These are phyloP conservation scores for Neolamprologus variostigma DNA, from an alignment of 2,113 vertebrate genomes.

Conservation along the genomic window DNA sequence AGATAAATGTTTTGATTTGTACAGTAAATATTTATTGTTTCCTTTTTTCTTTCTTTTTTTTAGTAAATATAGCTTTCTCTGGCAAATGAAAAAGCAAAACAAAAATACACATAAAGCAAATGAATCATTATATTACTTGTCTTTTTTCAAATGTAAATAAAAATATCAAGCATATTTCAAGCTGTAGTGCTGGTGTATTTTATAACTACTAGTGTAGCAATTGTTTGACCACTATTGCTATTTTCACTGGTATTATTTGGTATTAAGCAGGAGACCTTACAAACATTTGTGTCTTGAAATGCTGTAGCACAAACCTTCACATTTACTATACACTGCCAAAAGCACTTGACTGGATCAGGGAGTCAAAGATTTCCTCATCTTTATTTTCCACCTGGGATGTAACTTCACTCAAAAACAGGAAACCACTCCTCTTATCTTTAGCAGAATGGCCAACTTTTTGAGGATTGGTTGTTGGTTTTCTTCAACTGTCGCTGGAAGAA, in stretches of 20 bases:
- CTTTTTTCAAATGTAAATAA: conserved; percentile 32
- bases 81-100: conserved; percentile 37
- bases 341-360: background rate
- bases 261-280: background rate
- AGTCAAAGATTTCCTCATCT: background rate
- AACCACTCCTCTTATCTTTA: background rate
- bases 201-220: background rate
- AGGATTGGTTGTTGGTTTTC: background rate
- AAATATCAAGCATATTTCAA: background rate
- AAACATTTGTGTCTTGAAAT: background rate
- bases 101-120: conserved; percentile 2
- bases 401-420: background rate
- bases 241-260: background rate
- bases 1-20: conserved; percentile 24
- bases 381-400: background rate
- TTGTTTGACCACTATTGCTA: background rate
- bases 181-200: background rate
- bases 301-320: background rate
- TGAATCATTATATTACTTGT: background rate
- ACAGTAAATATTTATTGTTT: conserved; percentile 39
- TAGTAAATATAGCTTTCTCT: conserved; percentile 45
- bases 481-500: background rate
- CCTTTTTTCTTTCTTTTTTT: background rate
- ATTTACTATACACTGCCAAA: background rate
- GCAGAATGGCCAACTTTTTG: background rate